A percentile compares a stretch with the other conserved stretches of the same genome.
Conservation (phyloP, 2,888 invertebrate genomes). For the Neria commutata region DNA sequence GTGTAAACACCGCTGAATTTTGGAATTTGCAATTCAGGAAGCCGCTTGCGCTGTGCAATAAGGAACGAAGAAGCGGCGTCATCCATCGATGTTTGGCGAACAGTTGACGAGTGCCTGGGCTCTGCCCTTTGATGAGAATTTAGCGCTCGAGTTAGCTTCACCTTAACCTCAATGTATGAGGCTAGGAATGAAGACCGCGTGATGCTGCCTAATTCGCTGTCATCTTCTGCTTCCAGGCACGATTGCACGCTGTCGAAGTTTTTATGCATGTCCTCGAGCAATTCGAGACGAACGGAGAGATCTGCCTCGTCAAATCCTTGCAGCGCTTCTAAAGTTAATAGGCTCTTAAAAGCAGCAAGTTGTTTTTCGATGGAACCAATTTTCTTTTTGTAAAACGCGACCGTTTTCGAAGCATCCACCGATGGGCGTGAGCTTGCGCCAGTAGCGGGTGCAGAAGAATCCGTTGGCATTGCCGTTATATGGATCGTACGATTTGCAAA, state of each 20-base stretch:
- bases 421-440: no score
- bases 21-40: conserved; percentile 4
- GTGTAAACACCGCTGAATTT: conserved; percentile 9
- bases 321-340: background rate
- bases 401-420: no score
- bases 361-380: background rate
- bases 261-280: conserved; percentile 4
- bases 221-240: conserved; percentile 6
- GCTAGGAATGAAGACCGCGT: background rate
- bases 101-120: conserved; percentile 4
- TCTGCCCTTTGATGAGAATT: background rate
- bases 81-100: conserved; percentile 4
- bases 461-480: no score
- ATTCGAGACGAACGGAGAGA: conserved; percentile 4
- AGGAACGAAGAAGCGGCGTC: conserved; percentile 1
- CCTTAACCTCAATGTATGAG: conserved; percentile 3
- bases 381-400: background rate
- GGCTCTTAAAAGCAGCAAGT: background rate
- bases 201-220: background rate
- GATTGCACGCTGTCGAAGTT: conserved; percentile 8
- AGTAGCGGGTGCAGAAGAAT: no score
- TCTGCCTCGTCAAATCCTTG: conserved; percentile 6
- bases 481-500: no score
- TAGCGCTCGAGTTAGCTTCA: background rate
- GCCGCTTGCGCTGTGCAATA: background rate